Evolutionary conservation across 2,113 vertebrate genomes (phyloP), one percentile per base, ranked within the genome.

Genomic region (Pseudopipra pipra): DNA sequence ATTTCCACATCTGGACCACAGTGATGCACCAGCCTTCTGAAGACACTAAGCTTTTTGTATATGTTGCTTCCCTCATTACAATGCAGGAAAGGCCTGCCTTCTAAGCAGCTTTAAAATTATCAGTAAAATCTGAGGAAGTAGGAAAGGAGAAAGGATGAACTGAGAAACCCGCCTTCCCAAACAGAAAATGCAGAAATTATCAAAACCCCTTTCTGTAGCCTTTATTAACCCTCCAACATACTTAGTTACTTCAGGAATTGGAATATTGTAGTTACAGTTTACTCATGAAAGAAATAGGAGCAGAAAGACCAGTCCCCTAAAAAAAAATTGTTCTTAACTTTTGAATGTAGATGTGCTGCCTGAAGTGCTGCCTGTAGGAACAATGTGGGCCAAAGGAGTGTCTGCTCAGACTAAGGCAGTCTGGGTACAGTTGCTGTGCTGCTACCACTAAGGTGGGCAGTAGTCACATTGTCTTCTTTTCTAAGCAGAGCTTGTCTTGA

Each of bases 341-440:
- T 21, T 62, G 47, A 82, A 23, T 28, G n/a, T 11, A n/a, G 21
- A 54, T 72, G 30, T 76, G 37, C 23, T 66, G 28, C 31, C 39
- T 55, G 16, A 82, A 68, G 20, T 65, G 15, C n/a, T 87, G 70
- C 10, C 35, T 79, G 18, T 46, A 39, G 51, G 43, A 31, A 79
- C 17, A 14, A 15, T 0, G 0, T 11, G 62, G 24, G 41, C 33
- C 8, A 54, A 28, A 35, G 35, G 35, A 63, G 12, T 44, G n/a
- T 39, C 75, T 74, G 27, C 72, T 93, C 55, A 87, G 37, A 77
- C 16, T 82, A 70, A 0, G 20, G 16, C 25, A 33, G 21, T 37
- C 33, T 47, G 6, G 18, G 41, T 68, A 47, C 17, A 68, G 33
- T 35, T 46, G n/a, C 28, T 66, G 12, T 77, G 44, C 44, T 44